Evolutionary conservation across 2,113 vertebrate species (phyloP).

Genomic region (Aegotheles bennettii): DNA sequence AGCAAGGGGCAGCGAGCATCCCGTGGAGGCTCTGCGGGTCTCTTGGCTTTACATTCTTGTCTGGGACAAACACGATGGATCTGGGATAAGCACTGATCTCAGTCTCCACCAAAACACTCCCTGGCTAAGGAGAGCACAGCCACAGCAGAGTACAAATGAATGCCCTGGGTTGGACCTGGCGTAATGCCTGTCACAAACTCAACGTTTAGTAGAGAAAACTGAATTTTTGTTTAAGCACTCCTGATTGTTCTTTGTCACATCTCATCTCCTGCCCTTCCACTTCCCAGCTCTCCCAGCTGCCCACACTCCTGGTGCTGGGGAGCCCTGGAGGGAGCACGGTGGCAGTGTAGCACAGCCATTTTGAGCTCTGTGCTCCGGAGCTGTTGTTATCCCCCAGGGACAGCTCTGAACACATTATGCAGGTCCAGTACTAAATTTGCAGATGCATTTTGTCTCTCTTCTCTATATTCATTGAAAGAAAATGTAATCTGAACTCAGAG

Average conservation of each 20-base stretch:
- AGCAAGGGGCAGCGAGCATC: too few relatives aligned
- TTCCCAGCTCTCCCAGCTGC: not conserved
- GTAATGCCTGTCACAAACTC: not conserved
- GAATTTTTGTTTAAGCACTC: not conserved
- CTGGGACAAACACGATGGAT: not conserved
- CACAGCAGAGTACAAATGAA: not conserved
- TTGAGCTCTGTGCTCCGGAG: not conserved
- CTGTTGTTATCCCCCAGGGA: conserved; percentile 7
- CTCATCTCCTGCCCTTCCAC: not conserved
- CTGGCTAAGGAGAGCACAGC: not conserved
- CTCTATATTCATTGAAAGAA: not conserved
- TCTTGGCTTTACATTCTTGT: not conserved
- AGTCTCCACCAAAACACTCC: not conserved
- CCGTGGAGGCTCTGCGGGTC: not conserved
- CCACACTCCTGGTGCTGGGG: not conserved
- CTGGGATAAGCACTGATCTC: not conserved
- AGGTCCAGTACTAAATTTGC: not conserved
- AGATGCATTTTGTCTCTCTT: not conserved
- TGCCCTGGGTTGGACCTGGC: too few relatives aligned
- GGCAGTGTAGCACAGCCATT: conserved; percentile 24
- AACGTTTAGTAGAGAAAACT: not conserved
- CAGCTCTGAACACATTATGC: not conserved
- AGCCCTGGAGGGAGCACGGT: not conserved
- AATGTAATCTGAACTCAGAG: not conserved
- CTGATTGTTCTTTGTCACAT: not conserved